Percentiles rank a stretch among this genome's conserved stretches.
phyloP scores from a whole-genome alignment of 2,113 vertebrate species.

The Protomyctophum bolini region DNA sequence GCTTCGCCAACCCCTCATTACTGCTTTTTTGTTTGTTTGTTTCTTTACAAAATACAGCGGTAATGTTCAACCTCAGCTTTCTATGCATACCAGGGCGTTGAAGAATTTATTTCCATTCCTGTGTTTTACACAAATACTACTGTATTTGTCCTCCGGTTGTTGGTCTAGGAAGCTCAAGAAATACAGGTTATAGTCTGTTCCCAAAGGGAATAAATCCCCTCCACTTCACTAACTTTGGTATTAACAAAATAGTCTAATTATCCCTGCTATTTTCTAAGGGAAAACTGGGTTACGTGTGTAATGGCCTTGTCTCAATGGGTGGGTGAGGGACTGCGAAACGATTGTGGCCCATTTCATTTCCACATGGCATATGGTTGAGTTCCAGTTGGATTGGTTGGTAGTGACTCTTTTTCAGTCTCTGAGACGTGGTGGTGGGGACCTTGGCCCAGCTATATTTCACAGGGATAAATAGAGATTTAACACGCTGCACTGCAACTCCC shows the following conservation, averaged over 20 bases:
- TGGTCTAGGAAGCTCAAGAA: constrained; percentile 47
- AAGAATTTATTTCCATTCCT: constrained; percentile 6
- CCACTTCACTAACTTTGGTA: constrained; percentile 41
- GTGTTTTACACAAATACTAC: too few relatives aligned
- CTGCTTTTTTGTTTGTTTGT: too few relatives aligned
- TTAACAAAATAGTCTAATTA: constrained; percentile 59
- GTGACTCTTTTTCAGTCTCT: constrained; percentile 50
- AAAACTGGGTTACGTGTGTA: constrained; percentile 65
- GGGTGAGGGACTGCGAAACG: constrained; percentile 64
- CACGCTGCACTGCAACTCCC: constrained; percentile 53
- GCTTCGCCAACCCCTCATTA: too few relatives aligned
- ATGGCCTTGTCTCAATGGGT: constrained; percentile 48
- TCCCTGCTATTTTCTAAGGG: constrained; percentile 51
- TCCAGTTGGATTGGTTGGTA: constrained; percentile 56
- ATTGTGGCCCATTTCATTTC: constrained; percentile 61
- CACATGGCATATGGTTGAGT: constrained; percentile 60
- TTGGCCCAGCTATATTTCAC: constrained; percentile 53
- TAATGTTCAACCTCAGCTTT: constrained; percentile 26
- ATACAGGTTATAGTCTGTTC: constrained; percentile 41
- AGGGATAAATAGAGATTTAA: constrained; percentile 65
- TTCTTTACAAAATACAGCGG: constrained; percentile 6
- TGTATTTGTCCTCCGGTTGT: constrained; percentile 30
- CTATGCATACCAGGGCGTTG: background rate
- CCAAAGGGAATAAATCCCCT: constrained; percentile 43
- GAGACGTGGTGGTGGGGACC: constrained; percentile 35